Conservation (phyloP, 2,113 vertebrate genomes). For the Emydocephalus ijimae region DNA sequence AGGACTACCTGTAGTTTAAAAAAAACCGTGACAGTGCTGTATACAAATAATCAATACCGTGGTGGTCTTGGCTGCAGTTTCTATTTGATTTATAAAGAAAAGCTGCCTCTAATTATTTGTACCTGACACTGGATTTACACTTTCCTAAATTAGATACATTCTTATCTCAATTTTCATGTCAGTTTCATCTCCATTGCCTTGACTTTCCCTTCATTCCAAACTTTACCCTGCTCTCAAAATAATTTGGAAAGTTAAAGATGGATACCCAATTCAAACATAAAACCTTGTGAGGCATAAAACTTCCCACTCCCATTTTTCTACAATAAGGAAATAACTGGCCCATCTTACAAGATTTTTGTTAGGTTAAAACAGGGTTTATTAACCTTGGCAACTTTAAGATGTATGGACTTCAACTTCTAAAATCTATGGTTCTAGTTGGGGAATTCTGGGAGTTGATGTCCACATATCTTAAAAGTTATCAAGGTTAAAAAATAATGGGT, state of each 20-base stretch:
- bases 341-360: background rate
- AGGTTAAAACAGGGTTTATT: background rate
- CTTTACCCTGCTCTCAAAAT: background rate
- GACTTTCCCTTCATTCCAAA: background rate
- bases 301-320: background rate
- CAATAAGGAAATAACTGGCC: background rate
- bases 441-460: background rate
- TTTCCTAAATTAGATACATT: background rate
- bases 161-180: background rate
- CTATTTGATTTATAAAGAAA: background rate
- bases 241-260: background rate
- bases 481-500: background rate
- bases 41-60: background rate
- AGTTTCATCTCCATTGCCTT: background rate
- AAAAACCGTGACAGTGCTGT: background rate
- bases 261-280: background rate
- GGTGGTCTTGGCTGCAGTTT: background rate
- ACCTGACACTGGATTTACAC: background rate
- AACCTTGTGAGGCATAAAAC: background rate
- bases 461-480: background rate
- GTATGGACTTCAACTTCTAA: background rate
- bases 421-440: background rate
- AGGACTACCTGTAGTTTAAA: background rate
- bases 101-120: background rate
- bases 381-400: background rate